Base-by-base conservation (phyloP, 2,113 vertebrate genomes). In the Dolichotis patagonum region DNA sequence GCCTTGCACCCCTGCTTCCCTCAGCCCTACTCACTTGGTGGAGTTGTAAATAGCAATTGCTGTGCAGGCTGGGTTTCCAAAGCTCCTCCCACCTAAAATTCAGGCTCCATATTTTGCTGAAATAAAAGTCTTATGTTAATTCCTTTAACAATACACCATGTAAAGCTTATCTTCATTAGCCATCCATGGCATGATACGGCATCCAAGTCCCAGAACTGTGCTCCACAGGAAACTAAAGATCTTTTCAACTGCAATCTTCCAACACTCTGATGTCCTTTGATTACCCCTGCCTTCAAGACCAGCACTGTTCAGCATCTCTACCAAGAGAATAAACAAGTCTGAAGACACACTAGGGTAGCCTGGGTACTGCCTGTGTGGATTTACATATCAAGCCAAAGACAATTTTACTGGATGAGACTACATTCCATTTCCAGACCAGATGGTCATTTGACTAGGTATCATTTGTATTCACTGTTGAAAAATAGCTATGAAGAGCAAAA, bases 401-500 rank as follows among this genome's bases (percentile, higher is more conserved):
- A 6, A 49, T 30, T 78, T 46, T 26, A 17, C 75, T 78, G 26
- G 43, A 30, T 78, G 13, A 49, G 5, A 49, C 13, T 28, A 30
- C 14, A 28, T 26, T 78, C 75, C 24, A 46, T 78, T 32, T 78
- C 43, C 99, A 99, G 99, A 99, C 99, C 99, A 0, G 99, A 99
- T 3, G 99, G 99, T 95, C 99, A 99, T 1, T 98, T 99, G 88
- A 99, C 99, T 0, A 98, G 98, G 20, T 99, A 99, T 35, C 98
- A 98, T 91, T 98, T 99, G 86, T 98, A 98, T 88, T 99, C 99
- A 99, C 98, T 99, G 46, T 94, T 98, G 3, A 98, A 99, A 97
- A 99, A 99, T 56, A 99, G 99, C 98, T 99, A 99, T 11, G 99
- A 99, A 98, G 98, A 98, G 35, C 99, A 99, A 99, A 99, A 97